Conservation (phyloP, 2,888 invertebrate genomes). For the Xestia ashworthii region DNA sequence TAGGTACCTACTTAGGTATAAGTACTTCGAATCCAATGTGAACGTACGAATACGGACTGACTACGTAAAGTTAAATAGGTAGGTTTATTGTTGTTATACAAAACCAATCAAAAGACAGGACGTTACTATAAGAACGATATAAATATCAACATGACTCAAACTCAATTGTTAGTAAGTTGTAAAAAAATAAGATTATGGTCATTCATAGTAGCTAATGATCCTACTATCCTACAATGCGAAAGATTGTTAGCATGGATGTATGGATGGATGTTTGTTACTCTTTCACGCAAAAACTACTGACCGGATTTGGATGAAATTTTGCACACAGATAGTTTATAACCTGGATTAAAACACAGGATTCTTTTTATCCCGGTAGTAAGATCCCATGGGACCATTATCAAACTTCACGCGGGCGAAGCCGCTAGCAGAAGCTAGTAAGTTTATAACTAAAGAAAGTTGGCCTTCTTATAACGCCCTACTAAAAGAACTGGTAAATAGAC, state of each 20-base stretch:
- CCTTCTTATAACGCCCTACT: constrained; percentile 15
- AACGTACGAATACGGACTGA: constrained; percentile 2
- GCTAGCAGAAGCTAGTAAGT: background rate
- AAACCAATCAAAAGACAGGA: constrained; percentile 20
- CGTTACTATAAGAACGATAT: constrained; percentile 15
- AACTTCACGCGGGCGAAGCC: no score
- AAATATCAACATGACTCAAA: background rate
- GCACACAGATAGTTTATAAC: no score
- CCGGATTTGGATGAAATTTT: no score
- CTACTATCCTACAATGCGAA: no score
- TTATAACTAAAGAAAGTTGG: constrained; percentile 18
- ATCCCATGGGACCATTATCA: no score
- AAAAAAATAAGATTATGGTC: constrained; percentile 9
- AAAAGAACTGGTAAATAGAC: constrained; percentile 2
- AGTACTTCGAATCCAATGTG: constrained; percentile 1
- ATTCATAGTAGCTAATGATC: background rate
- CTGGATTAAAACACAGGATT: no score
- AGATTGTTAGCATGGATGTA: no score
- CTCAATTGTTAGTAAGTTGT: background rate
- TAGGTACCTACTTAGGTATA: background rate
- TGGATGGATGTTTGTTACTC: no score
- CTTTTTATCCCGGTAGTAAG: no score
- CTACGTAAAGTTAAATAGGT: constrained; percentile 8
- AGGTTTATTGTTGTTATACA: constrained; percentile 5
- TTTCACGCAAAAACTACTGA: no score